Conservation (phyloP, 2,888 invertebrate genomes). For the Oxyteleia sp. region DNA sequence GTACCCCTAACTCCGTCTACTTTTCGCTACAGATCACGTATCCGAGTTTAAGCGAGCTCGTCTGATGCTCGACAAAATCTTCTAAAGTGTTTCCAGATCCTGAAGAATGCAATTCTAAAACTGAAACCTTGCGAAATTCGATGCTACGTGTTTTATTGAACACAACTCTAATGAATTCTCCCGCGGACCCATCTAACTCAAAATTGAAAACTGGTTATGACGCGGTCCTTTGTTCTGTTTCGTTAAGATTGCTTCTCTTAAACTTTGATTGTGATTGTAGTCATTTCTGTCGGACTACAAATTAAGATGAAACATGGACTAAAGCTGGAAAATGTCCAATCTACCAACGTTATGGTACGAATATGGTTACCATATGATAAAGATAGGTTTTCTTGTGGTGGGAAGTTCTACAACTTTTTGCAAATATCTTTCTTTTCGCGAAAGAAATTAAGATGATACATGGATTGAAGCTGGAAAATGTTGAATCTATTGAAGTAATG, state of each 20-base stretch:
- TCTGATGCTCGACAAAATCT: conserved; percentile 65
- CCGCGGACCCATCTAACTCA: conserved; percentile 25
- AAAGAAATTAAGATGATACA: no score
- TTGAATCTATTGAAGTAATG: no score
- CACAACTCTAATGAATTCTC: conserved; percentile 56
- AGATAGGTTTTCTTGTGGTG: no score
- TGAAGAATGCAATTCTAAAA: conserved; percentile 75
- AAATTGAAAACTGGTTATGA: conserved; percentile 53
- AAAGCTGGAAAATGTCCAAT: no score
- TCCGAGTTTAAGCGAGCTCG: conserved; percentile 69
- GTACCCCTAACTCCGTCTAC: conserved; percentile 68
- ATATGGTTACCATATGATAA: no score
- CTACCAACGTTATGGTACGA: no score
- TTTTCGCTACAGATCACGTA: conserved; percentile 70
- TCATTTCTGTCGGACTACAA: no score
- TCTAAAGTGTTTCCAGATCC: conserved; percentile 73
- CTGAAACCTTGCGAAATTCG: conserved; percentile 60
- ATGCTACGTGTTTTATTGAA: conserved; percentile 65
- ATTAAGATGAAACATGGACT: no score
- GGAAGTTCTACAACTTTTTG: no score
- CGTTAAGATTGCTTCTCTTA: not conserved
- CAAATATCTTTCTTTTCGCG: no score
- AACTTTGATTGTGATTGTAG: no score
- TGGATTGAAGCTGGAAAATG: no score
- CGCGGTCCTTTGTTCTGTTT: not conserved